Base-by-base conservation (phyloP, 1,140 invertebrate genomes). In the Dreissena polymorpha region DNA sequence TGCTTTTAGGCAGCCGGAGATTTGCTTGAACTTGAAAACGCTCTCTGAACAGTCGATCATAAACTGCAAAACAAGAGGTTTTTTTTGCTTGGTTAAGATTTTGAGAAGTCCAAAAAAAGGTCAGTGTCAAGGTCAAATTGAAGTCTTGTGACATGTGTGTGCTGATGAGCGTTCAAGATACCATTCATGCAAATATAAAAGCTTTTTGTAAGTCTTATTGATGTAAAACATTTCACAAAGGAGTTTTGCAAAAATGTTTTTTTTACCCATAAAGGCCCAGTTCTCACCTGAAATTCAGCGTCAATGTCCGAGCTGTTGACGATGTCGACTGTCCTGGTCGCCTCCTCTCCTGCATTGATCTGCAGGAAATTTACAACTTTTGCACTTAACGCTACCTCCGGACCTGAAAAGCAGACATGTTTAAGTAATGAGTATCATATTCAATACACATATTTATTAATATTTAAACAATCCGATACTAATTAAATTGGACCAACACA, bases 41-140 rank as follows among this genome's bases (percentile, higher is more conserved):
- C 91, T 92, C 73, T 91, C 90, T 14, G 87, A 78, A 82, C 90
- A 90, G 86, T 93, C 92, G 18, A 92, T 83, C 83, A 89, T 88
- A 86, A 93, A 93, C 91, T 93, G 87, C 53, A 90, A 89, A 29
- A 74, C 67, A 76, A 81, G 55, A 25, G 13, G 57, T 49, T 2
- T 14, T 72, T 25, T 3, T 25, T 5, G 14, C 14, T 2, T 21
- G 18, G 6, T 27, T 25, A 16, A 5, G 65, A 21, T 16, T 16
- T 68, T 68, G 21, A 68, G 29, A 68, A 16, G 29, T 68, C 23
- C 14, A 68, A 27, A 27, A 68, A 13, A 3, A 63, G 60, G 23
- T n/a, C 23, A n/a, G 6, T n/a, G 23, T n/a, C 60, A 63, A 63
- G 18, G 23, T 63, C 18, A n/a, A n/a, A n/a, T n/a, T n/a, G n/a